Conservation (phyloP, 2,797 vertebrate species). For the Gadopsis bispinosus region DNA sequence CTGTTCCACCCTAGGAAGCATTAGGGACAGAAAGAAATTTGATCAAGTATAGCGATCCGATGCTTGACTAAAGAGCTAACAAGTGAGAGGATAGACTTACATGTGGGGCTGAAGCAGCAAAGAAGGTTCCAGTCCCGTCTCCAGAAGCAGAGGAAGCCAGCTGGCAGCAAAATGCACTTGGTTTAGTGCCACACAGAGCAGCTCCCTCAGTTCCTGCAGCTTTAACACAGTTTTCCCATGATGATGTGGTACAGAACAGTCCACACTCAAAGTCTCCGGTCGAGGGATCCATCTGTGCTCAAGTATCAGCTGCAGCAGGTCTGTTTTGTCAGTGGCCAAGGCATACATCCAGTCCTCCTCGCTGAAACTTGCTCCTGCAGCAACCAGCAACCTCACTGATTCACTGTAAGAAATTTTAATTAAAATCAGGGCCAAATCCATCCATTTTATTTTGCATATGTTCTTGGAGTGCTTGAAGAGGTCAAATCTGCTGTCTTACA, state of each 20-base stretch:
- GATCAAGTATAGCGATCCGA: neutral
- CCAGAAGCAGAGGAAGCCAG: slow-evolving; percentile 82
- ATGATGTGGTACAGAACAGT: neutral
- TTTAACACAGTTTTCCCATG: slow-evolving; percentile 24
- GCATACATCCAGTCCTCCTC: slow-evolving; percentile 61
- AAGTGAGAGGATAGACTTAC: slow-evolving; percentile 57
- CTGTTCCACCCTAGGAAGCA: slow-evolving; percentile 66
- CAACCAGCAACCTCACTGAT: slow-evolving; percentile 67
- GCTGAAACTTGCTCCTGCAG: slow-evolving; percentile 68
- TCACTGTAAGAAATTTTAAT: slow-evolving; percentile 55
- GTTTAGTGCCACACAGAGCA: slow-evolving; percentile 66
- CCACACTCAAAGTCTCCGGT: neutral
- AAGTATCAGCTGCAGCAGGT: slow-evolving; percentile 77
- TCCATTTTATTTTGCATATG: neutral
- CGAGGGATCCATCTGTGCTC: slow-evolving; percentile 69
- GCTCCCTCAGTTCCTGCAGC: slow-evolving; percentile 59
- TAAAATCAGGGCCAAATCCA: neutral
- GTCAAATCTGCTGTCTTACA: neutral
- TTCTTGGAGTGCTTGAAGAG: neutral
- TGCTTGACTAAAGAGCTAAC: neutral
- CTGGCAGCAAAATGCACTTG: slow-evolving; percentile 58
- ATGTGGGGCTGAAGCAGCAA: slow-evolving; percentile 72
- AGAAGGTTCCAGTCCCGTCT: slow-evolving; percentile 78
- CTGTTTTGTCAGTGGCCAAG: slow-evolving; percentile 47
- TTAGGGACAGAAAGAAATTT: neutral